These are phyloP conservation scores for Nycteola revayana DNA, from an alignment of 2,888 invertebrate species.

Conservation along the genomic window DNA sequence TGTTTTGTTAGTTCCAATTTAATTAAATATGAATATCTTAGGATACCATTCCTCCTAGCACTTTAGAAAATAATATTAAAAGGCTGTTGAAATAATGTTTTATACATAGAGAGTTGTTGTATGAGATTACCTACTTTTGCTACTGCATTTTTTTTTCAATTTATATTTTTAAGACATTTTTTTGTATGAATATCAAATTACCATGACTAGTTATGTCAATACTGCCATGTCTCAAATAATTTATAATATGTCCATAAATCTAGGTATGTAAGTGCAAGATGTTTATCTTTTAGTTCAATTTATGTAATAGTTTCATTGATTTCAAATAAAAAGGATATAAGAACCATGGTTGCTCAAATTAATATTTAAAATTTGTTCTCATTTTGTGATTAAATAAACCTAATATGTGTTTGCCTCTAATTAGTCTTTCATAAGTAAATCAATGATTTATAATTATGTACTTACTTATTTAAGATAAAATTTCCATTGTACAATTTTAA, in stretches of 20 bases:
- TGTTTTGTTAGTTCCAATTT: conserved; percentile 8
- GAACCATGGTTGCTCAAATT: conserved; percentile 18
- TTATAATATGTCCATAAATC: background rate
- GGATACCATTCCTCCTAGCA: conserved; percentile 11
- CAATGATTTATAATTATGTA: too few relatives aligned
- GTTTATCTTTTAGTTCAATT: conserved; percentile 8
- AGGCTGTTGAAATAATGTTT: conserved; percentile 22
- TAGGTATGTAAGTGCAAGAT: background rate
- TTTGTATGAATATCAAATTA: background rate
- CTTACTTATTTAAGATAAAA: too few relatives aligned
- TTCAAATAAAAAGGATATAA: conserved; percentile 6
- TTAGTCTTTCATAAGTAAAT: too few relatives aligned
- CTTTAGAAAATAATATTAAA: conserved; percentile 14
- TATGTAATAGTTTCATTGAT: background rate
- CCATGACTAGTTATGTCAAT: background rate
- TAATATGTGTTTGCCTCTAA: too few relatives aligned
- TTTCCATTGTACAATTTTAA: too few relatives aligned
- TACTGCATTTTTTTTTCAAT: conserved; percentile 22
- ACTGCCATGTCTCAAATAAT: conserved; percentile 17
- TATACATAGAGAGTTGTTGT: conserved; percentile 9
- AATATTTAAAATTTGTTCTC: too few relatives aligned
- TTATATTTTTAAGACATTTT: background rate
- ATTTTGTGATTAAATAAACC: too few relatives aligned
- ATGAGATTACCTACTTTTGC: conserved; percentile 23
- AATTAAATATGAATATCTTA: conserved; percentile 6